Conservation (phyloP, 2,797 vertebrate species). For the Botia almorhae region DNA sequence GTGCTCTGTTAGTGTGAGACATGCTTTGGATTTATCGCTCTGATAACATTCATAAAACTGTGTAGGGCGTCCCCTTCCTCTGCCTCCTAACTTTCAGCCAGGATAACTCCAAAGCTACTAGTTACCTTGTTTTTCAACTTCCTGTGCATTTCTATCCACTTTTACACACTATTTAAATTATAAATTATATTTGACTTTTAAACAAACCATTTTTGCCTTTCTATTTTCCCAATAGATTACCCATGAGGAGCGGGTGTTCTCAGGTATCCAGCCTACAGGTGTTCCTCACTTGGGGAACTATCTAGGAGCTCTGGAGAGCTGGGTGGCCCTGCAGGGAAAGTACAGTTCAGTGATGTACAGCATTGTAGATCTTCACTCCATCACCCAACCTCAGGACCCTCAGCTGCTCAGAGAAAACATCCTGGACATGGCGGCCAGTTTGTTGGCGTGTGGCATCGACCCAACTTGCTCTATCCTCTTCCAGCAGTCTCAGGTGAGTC, state of each 20-base stretch:
- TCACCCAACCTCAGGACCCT: slow-evolving; percentile 89
- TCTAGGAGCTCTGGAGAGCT: slow-evolving; percentile 91
- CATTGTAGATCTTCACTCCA: slow-evolving; percentile 93
- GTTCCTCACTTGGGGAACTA: slow-evolving; percentile 93
- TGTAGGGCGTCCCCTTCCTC: slow-evolving; percentile 4
- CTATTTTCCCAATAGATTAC: slow-evolving; percentile 51
- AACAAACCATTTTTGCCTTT: neutral
- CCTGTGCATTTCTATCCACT: neutral
- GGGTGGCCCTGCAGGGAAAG: slow-evolving; percentile 86
- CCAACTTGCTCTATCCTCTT: slow-evolving; percentile 87
- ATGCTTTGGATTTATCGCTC: slow-evolving; percentile 53
- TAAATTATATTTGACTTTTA: neutral
- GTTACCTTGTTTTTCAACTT: neutral
- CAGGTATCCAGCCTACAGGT: slow-evolving; percentile 94
- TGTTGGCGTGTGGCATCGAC: slow-evolving; percentile 91
- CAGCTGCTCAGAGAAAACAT: slow-evolving; percentile 78
- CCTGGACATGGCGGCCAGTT: slow-evolving; percentile 88
- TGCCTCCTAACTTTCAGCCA: slow-evolving; percentile 21
- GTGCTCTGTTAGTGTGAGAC: slow-evolving; percentile 52
- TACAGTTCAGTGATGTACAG: slow-evolving; percentile 86
- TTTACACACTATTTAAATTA: neutral
- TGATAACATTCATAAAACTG: slow-evolving; percentile 58
- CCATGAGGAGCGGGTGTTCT: slow-evolving; percentile 80
- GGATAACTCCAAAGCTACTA: slow-evolving; percentile 10
- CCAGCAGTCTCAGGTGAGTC: slow-evolving; percentile 91